Conservation (phyloP, 2,797 vertebrate genomes). For the Sebastes vulpes region DNA sequence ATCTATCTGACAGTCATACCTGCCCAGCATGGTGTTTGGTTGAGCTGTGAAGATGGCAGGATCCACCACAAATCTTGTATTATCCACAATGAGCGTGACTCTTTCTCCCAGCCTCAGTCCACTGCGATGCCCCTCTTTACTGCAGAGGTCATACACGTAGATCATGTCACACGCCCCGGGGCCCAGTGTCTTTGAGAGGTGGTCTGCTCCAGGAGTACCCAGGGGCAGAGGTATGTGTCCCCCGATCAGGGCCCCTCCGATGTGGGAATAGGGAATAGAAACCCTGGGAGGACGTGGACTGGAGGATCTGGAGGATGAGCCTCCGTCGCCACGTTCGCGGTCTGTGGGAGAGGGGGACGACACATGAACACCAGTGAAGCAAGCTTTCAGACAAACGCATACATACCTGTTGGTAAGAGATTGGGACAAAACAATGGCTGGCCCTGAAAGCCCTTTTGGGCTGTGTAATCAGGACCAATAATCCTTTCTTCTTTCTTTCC, state of each 20-base stretch:
- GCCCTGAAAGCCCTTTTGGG: too few species aligned
- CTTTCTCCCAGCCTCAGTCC: constrained; percentile 89
- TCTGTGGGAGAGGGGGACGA: constrained; percentile 50
- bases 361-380: not conserved
- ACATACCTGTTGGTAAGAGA: not conserved
- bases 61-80: constrained; percentile 97
- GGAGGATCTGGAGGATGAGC: constrained; percentile 90
- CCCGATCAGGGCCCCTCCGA: constrained; percentile 83
- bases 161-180: constrained; percentile 89
- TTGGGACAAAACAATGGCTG: not conserved
- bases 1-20: constrained; percentile 75
- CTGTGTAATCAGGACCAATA: not conserved
- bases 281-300: constrained; percentile 88
- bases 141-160: constrained; percentile 91
- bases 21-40: constrained; percentile 98
- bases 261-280: constrained; percentile 58
- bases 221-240: constrained; percentile 83
- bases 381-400: not conserved
- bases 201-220: constrained; percentile 86
- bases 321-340: constrained; percentile 76
- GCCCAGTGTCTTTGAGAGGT: constrained; percentile 80
- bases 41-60: constrained; percentile 97
- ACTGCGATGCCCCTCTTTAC: constrained; percentile 91
- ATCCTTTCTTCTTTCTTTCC: too few species aligned
- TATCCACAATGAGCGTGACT: constrained; percentile 96